These are phyloP conservation scores for Drosophila kuntzei DNA, from an alignment of 2,888 invertebrate genomes.

Conservation along the genomic window DNA sequence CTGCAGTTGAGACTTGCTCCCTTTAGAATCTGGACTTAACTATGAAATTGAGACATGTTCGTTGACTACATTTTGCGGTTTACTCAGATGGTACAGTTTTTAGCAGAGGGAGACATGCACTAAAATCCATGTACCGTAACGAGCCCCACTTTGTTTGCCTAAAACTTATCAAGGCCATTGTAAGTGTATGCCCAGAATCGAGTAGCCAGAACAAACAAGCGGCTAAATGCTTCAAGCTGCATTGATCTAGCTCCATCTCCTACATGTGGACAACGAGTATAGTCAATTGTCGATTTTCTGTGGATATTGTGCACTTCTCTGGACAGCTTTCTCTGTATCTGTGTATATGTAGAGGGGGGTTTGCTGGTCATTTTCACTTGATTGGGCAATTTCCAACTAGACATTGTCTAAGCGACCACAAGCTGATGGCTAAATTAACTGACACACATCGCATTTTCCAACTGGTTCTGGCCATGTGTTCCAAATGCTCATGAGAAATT, in stretches of 20 bases:
- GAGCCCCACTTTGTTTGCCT: constrained; percentile 67
- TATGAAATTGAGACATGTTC: constrained; percentile 72
- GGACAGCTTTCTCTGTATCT: neutral
- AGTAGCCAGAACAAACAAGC: constrained; percentile 48
- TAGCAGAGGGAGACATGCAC: constrained; percentile 10
- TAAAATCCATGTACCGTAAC: constrained; percentile 66
- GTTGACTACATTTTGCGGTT: constrained; percentile 74
- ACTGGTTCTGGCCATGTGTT: constrained; percentile 14
- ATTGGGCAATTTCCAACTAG: constrained; percentile 69
- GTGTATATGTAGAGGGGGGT: constrained; percentile 21
- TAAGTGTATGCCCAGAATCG: constrained; percentile 31
- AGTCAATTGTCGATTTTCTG: constrained; percentile 66
- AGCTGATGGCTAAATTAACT: constrained; percentile 73
- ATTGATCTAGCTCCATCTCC: constrained; percentile 51
- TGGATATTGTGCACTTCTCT: constrained; percentile 19
- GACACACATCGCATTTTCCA: constrained; percentile 60
- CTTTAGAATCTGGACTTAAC: constrained; percentile 36
- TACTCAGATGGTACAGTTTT: constrained; percentile 28
- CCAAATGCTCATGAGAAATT: constrained; percentile 34
- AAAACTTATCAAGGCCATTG: constrained; percentile 75
- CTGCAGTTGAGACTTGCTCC: constrained; percentile 22
- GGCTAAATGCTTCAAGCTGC: constrained; percentile 56
- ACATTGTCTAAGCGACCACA: constrained; percentile 70
- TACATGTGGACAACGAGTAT: constrained; percentile 38
- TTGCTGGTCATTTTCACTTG: constrained; percentile 71